phyloP scores from a whole-genome alignment of 2,888 invertebrate species.

The Microctonus aethiopoides region DNA sequence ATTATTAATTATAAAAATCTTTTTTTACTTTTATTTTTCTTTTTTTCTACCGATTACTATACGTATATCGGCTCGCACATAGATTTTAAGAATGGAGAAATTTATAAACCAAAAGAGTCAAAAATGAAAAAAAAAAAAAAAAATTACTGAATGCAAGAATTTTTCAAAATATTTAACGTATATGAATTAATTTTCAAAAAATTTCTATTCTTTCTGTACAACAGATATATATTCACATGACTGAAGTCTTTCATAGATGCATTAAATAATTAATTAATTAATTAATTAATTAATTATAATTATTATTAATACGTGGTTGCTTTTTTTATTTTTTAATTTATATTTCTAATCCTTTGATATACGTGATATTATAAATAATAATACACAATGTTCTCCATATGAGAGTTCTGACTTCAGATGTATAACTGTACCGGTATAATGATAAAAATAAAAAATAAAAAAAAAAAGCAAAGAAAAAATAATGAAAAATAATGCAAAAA shows the following conservation, averaged over 20 bases:
- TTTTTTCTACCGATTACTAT: conserved; percentile 22
- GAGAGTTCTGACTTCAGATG: neutral
- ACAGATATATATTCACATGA: neutral
- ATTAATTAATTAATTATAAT: neutral
- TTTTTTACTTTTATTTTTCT: too few relatives aligned
- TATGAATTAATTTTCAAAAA: neutral
- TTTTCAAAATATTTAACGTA: neutral
- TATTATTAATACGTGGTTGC: neutral
- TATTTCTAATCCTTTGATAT: neutral
- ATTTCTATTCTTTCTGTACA: neutral
- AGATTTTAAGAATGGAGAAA: conserved; percentile 12
- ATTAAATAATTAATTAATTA: neutral
- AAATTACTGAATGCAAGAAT: neutral
- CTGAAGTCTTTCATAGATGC: neutral
- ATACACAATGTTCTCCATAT: conserved; percentile 1
- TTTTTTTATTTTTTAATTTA: neutral
- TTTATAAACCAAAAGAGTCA: neutral
- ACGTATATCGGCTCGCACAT: neutral
- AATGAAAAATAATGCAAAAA: conserved; percentile 19
- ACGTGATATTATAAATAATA: neutral
- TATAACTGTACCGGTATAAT: neutral
- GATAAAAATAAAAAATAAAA: too few relatives aligned
- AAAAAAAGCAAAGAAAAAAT: neutral
- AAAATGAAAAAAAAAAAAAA: neutral
- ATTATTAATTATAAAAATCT: conserved; percentile 36